phyloP scores from a whole-genome alignment of 2,113 vertebrate genomes.

The Petrocephalus zakoni region DNA sequence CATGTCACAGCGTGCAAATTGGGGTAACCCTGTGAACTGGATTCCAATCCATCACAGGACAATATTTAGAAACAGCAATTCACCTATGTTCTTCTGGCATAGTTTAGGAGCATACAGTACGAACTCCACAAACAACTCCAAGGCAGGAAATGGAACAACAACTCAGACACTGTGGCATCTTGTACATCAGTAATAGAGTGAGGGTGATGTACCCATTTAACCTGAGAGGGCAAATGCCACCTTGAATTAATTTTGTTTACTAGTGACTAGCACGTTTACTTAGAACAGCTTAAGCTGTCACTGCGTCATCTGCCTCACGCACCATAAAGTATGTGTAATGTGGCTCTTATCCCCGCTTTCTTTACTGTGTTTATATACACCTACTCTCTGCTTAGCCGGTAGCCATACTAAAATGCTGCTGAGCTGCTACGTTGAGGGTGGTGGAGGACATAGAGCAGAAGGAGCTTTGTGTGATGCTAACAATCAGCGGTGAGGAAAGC shows the following conservation, averaged over 20 bases:
- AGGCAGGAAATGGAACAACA: background rate
- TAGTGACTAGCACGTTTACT: background rate
- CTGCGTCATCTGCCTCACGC: background rate
- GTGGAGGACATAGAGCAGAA: background rate
- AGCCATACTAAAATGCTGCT: background rate
- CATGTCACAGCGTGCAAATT: no score
- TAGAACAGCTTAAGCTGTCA: background rate
- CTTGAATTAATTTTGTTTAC: background rate
- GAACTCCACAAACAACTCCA: background rate
- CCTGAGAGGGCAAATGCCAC: background rate
- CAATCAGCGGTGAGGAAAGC: background rate
- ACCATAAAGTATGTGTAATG: background rate
- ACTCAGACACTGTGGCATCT: background rate
- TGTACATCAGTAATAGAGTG: background rate
- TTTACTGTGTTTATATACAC: background rate
- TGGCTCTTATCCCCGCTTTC: background rate
- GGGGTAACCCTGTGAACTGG: no score
- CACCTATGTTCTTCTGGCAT: background rate
- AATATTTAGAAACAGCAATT: background rate
- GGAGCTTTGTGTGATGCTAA: background rate
- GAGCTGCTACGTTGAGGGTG: background rate
- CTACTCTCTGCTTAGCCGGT: background rate
- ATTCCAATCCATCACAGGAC: background rate
- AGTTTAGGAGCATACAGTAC: background rate
- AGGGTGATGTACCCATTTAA: background rate